Percentiles rank a stretch among this genome's conserved stretches.
Conservation (phyloP, 2,113 vertebrate genomes). For the Silurus meridionalis region DNA sequence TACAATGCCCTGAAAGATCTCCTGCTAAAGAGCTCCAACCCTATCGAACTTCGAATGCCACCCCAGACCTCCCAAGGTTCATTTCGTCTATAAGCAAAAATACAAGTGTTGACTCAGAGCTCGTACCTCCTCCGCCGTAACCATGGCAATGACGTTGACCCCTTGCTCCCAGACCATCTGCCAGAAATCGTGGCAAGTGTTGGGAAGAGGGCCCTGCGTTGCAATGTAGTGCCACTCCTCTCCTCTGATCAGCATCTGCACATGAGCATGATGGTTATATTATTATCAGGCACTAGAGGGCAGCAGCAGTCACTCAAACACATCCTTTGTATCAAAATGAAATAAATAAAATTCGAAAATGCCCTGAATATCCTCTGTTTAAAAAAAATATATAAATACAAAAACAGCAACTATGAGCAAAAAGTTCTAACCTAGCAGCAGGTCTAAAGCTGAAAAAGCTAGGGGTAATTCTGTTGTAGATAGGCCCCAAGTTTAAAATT, state of each 20-base stretch:
- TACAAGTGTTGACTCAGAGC: background rate
- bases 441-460: background rate
- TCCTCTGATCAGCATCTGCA: conserved; percentile 81
- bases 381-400: background rate
- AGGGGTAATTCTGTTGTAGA: too few species aligned
- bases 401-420: background rate
- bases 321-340: background rate
- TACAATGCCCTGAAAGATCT: too few species aligned
- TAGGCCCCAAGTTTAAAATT: too few species aligned
- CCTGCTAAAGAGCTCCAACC: too few species aligned
- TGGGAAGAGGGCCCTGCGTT: conserved; percentile 88
- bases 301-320: conserved; percentile 2
- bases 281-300: conserved; percentile 18
- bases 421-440: background rate
- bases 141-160: conserved; percentile 94
- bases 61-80: too few species aligned
- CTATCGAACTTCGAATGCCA: too few species aligned
- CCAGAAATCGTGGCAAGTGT: conserved; percentile 97
- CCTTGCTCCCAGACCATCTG: conserved; percentile 99
- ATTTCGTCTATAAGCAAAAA: background rate
- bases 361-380: background rate
- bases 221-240: conserved; percentile 96
- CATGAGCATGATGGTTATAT: background rate
- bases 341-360: background rate
- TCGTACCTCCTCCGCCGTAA: conserved; percentile 90